A percentile compares a stretch with the other conserved stretches of the same genome.
Evolutionary conservation across 2,113 vertebrate species (phyloP).

Genomic region (Aplodontia rufa): DNA sequence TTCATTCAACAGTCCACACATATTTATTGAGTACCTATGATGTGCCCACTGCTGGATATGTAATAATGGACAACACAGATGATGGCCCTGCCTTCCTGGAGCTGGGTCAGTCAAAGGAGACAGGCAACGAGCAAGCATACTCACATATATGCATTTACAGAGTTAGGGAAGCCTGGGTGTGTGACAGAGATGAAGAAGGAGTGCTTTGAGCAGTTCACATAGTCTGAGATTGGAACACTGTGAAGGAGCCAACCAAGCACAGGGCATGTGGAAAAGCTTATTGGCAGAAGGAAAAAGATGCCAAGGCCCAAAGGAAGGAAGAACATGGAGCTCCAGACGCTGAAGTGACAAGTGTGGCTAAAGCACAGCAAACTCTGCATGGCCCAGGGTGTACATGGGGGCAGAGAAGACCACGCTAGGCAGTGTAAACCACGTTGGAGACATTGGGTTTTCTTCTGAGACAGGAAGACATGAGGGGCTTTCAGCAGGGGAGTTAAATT

Average conservation of each 20-base stretch:
- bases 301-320: not conserved
- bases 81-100: not conserved
- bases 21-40: not conserved
- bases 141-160: rapidly evolving
- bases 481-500: not conserved
- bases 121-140: not conserved
- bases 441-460: not conserved
- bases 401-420: not conserved
- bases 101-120: not conserved
- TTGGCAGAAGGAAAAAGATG: not conserved
- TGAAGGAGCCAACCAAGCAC: not conserved
- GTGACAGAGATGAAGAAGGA: not conserved
- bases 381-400: rapidly evolving
- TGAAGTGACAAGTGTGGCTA: not conserved
- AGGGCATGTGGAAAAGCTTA: not conserved
- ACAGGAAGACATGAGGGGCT: not conserved
- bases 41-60: rapidly evolving
- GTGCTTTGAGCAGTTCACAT: not conserved
- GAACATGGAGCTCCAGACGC: not conserved
- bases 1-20: not conserved
- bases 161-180: not conserved
- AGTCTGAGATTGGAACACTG: not conserved
- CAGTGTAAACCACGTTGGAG: not conserved
- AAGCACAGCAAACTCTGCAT: too few relatives aligned
- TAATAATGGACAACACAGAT: not conserved